Percentiles rank a stretch among this genome's conserved stretches.
These are phyloP conservation scores for Nowickia ferox DNA, from an alignment of 2,888 invertebrate genomes.

Conservation along the genomic window DNA sequence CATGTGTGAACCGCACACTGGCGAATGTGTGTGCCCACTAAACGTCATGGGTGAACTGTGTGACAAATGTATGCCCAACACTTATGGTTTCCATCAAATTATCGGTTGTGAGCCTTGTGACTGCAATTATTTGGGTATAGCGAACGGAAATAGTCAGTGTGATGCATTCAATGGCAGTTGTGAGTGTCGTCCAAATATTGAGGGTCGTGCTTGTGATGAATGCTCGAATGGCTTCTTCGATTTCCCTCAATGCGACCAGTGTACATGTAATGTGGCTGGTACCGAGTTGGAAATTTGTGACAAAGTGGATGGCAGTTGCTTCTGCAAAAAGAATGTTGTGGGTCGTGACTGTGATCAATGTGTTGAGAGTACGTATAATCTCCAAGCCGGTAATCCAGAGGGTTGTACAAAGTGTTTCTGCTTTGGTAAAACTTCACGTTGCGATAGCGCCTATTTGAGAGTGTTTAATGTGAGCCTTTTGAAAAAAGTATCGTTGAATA, in stretches of 20 bases:
- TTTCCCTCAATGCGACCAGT: slow-evolving; percentile 94
- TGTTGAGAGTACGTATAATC: slow-evolving; percentile 94
- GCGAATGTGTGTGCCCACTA: slow-evolving; percentile 95
- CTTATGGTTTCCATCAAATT: slow-evolving; percentile 96
- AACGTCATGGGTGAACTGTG: slow-evolving; percentile 95
- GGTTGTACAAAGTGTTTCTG: slow-evolving; percentile 99
- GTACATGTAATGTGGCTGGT: slow-evolving; percentile 92
- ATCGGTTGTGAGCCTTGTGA: slow-evolving; percentile 98
- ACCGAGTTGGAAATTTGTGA: slow-evolving; percentile 95
- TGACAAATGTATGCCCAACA: slow-evolving; percentile 93
- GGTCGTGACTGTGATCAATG: slow-evolving; percentile 93
- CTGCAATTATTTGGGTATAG: slow-evolving; percentile 93
- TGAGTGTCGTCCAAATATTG: slow-evolving; percentile 92
- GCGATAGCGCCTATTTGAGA: slow-evolving; percentile 89
- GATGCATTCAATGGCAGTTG: slow-evolving; percentile 94
- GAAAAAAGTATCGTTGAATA: slow-evolving; percentile 78
- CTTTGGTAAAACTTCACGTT: slow-evolving; percentile 95
- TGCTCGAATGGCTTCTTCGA: slow-evolving; percentile 93
- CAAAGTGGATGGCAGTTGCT: slow-evolving; percentile 87
- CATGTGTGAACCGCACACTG: slow-evolving; percentile 89
- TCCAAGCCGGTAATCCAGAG: slow-evolving; percentile 91
- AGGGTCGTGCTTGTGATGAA: slow-evolving; percentile 93
- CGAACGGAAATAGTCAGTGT: slow-evolving; percentile 91
- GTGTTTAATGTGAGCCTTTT: slow-evolving; percentile 82
- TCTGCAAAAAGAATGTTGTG: slow-evolving; percentile 90